Evolutionary conservation across 2,113 vertebrate genomes (phyloP).

Genomic region (Nycticebus coucang): DNA sequence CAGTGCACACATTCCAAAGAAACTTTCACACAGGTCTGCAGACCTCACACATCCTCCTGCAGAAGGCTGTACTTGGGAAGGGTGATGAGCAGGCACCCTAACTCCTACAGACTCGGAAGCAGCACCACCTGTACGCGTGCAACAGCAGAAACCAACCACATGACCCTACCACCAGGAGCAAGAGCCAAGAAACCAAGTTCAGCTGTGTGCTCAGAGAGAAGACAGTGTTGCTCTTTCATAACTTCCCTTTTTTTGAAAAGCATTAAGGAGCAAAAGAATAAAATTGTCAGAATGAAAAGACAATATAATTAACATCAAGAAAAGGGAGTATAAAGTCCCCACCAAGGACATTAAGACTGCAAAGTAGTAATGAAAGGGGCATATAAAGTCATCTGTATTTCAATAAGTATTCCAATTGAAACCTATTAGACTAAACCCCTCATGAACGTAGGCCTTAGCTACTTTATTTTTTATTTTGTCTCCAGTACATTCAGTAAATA

Average conservation of each 20-base stretch:
- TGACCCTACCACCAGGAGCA: accelerated
- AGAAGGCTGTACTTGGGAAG: neutral
- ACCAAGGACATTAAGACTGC: neutral
- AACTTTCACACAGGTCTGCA: neutral
- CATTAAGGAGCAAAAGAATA: neutral
- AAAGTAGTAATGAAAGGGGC: neutral
- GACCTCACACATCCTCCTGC: accelerated
- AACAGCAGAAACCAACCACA: neutral
- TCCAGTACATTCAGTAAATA: neutral
- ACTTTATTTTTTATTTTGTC: neutral
- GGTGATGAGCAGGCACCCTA: accelerated
- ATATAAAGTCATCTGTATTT: neutral
- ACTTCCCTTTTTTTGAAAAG: neutral
- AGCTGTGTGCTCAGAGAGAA: neutral
- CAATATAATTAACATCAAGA: neutral
- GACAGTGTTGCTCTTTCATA: neutral
- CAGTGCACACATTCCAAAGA: neutral
- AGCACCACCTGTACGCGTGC: no score
- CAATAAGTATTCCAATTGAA: neutral
- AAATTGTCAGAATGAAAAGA: neutral
- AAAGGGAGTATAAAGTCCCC: neutral
- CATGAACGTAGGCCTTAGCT: neutral
- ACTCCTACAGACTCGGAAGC: neutral
- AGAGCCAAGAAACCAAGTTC: neutral
- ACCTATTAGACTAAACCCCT: neutral